Percentiles rank a stretch among this genome's conserved stretches.
Conservation (phyloP, 2,888 invertebrate species). For the Aproaerema taeniolella region DNA sequence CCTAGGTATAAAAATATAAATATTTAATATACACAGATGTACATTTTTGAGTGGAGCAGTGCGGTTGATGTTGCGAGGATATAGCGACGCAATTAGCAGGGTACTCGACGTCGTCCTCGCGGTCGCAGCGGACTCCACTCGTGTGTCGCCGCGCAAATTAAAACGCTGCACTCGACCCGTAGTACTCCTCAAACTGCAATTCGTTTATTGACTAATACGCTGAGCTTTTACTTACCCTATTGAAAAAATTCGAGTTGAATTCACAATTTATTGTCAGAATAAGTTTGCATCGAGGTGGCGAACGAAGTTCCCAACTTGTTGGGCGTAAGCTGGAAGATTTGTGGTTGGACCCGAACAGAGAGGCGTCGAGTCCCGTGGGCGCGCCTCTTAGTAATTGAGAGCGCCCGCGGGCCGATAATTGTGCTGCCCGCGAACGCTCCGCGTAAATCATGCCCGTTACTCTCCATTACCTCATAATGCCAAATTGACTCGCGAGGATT, state of each 20-base stretch:
- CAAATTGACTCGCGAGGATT: slow-evolving; percentile 70
- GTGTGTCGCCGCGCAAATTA: slow-evolving; percentile 75
- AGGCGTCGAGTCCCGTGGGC: slow-evolving; percentile 62
- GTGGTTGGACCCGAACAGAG: slow-evolving; percentile 50
- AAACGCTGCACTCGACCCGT: slow-evolving; percentile 69
- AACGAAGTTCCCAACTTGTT: slow-evolving; percentile 41
- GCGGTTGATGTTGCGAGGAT: slow-evolving; percentile 24
- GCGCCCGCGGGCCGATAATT: slow-evolving; percentile 76
- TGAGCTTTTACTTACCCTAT: background rate
- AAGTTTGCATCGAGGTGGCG: background rate
- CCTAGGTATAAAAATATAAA: too few species aligned
- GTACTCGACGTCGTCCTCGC: slow-evolving; percentile 55
- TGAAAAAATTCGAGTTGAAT: background rate
- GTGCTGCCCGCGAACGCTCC: slow-evolving; percentile 58
- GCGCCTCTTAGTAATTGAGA: slow-evolving; percentile 74
- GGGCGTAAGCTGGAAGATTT: slow-evolving; percentile 61
- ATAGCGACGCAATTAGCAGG: slow-evolving; percentile 70
- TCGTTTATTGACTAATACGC: slow-evolving; percentile 44
- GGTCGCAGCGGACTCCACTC: slow-evolving; percentile 60
- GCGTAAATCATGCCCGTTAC: slow-evolving; percentile 74
- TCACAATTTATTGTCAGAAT: background rate
- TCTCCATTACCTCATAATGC: slow-evolving; percentile 75
- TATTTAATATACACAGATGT: too few species aligned
- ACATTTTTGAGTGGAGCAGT: slow-evolving; percentile 37
- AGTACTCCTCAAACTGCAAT: slow-evolving; percentile 58